Evolutionary conservation across 2,113 vertebrate genomes (phyloP).

Genomic region (Globicephala melas): DNA sequence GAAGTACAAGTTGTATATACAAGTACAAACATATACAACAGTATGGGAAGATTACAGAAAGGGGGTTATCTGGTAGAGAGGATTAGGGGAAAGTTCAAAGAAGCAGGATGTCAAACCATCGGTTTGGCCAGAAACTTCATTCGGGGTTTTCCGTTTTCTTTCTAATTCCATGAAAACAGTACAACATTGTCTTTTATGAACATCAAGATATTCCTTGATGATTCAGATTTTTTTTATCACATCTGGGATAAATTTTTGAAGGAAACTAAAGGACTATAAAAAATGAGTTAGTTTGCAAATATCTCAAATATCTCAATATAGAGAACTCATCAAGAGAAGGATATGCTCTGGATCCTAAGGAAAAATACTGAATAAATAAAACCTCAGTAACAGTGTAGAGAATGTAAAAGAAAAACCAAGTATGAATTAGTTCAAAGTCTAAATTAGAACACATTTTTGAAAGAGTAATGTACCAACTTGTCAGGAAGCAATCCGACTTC

Average conservation of each 20-base stretch:
- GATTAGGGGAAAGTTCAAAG: background rate
- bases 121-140: too few species aligned
- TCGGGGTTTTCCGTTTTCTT: too few species aligned
- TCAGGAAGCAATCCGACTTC: background rate
- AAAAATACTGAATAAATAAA: background rate
- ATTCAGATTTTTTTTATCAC: background rate
- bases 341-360: background rate
- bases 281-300: background rate
- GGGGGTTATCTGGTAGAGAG: background rate
- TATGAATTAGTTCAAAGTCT: background rate
- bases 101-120: background rate
- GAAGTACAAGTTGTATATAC: background rate
- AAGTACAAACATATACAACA: background rate
- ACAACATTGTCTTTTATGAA: background rate
- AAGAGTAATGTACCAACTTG: background rate
- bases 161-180: slow-evolving; percentile 17
- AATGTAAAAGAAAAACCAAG: background rate
- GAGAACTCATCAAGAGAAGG: background rate
- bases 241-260: background rate
- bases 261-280: slow-evolving; percentile 27
- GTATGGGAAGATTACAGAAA: background rate
- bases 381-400: background rate
- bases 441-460: background rate
- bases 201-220: background rate
- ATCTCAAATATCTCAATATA: slow-evolving; percentile 10